Evolutionary conservation across 2,797 vertebrate genomes (phyloP), one percentile per base, ranked within the genome.

Genomic region (Kryptolebias ocellatus): DNA sequence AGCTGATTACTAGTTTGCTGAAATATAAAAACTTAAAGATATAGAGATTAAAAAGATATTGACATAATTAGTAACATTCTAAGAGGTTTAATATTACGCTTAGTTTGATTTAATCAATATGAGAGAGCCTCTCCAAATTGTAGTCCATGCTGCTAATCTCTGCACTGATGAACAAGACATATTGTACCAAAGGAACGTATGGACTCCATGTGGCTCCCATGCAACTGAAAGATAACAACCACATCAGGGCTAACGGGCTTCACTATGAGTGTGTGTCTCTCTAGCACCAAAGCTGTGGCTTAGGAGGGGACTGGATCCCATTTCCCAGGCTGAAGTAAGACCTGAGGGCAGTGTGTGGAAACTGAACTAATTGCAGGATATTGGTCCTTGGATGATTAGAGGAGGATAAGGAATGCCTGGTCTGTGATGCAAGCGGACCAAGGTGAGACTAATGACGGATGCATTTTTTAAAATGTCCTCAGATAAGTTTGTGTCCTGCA

Each of bases 361-460:
- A 96, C 94, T 93, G 92, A 86, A 94, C 95, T 96, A 96, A 96
- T 96, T 96, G 95, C 95, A 96, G 95, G 96, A 95, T 96, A 95
- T 95, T 94, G 95, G 94, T 95, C 93, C 94, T 95, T 87, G 90
- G 93, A 95, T 96, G 96, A 97, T 97, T 96, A 96, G 93, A 96
- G 93, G 93, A 95, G 92, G 92, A 94, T 94, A 94, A 93, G 94
- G 92, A 96, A 96, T 95, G 95, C 94, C 94, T 94, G 94, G 94
- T 95, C 95, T 95, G 94, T 96, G 95, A 97, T 95, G 95, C 95
- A 97, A 96, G 96, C 94, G 84, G 93, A 89, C 92, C 92, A 91
- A 94, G 93, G 91, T 93, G 90, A 93, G 87, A 88, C 88, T 91
- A 92, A 93, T 90, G 87, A 91, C 76, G 79, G 87, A 90, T 84